phyloP scores from a whole-genome alignment of 2,797 vertebrate genomes.

The Anabas testudineus region DNA sequence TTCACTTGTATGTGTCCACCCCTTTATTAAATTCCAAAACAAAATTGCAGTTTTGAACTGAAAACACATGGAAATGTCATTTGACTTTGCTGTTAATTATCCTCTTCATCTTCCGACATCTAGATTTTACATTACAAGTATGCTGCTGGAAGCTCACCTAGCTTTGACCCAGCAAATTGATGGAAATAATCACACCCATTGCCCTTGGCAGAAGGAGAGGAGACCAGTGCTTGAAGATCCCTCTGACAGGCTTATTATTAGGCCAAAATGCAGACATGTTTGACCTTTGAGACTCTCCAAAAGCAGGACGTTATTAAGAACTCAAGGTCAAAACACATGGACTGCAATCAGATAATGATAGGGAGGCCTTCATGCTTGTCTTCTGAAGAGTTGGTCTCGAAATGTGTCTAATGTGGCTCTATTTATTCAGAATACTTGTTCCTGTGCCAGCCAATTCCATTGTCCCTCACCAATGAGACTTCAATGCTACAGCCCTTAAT shows the following conservation, averaged over 20 bases:
- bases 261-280: conserved; percentile 24
- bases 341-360: conserved; percentile 59
- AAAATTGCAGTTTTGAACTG: not conserved
- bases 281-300: conserved; percentile 56
- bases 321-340: conserved; percentile 54
- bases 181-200: conserved; percentile 25
- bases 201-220: conserved; percentile 30
- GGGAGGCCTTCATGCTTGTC: conserved; percentile 15
- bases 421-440: conserved; percentile 16
- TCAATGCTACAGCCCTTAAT: not conserved
- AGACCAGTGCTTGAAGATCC: conserved; percentile 30
- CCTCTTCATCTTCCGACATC: not conserved
- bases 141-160: not conserved
- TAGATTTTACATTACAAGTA: conserved; percentile 8
- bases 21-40: not conserved
- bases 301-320: conserved; percentile 46
- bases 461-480: conserved; percentile 11
- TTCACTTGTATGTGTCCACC: not conserved
- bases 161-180: conserved; percentile 12
- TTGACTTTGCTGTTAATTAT: conserved; percentile 1
- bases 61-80: not conserved
- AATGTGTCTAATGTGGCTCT: conserved; percentile 14
- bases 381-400: conserved; percentile 23
- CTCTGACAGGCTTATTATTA: conserved; percentile 49
- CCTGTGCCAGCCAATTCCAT: conserved; percentile 10